Base-by-base conservation (phyloP, 2,113 vertebrate genomes). In the Cynocephalus volans region DNA sequence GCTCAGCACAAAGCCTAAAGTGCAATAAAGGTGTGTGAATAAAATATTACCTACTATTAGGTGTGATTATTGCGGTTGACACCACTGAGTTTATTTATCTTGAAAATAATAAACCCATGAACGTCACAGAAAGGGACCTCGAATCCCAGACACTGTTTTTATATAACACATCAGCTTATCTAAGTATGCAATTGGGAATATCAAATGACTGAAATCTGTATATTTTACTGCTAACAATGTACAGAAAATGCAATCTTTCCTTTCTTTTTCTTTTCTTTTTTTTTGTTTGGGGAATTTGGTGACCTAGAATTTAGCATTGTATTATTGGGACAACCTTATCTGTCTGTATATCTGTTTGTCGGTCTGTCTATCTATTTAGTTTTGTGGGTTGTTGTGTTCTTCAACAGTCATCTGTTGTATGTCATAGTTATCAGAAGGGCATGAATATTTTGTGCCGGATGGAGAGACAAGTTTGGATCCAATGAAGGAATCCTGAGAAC, bases 171-270 rank as follows among this genome's bases (percentile, higher is more conserved):
- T 76, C n/a, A 19, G 14, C 36, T 89, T 90, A 45, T 90, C 18
- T 60, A 73, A 90, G 19, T 72, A 73, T 97, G 26, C 52, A 87
- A 36, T 75, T 87, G 93, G 21, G 86, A 90, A 80, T 65, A 62
- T 24, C 0, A 1, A 88, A 81, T 31, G 64, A 33, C 36, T 77
- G 33, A 90, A 89, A 58, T 79, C 19, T 85, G 0, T 70, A 31
- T 82, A 54, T 70, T 94, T 82, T 87, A 41, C 1, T n/a, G 13
- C 18, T 87, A 50, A 28, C 6, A 48, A 80, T 62, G 18, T 70
- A 73, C 3, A 75, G 18, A 26, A 94, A 88, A 21, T 70, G 60
- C 0, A 18, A 62, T 67, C 33, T 67, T 41, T 41, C 54, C 13
- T 56, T 85, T 50, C 21, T 54, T n/a, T 70, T n/a, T 70, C 8